A percentile compares a stretch with the other conserved stretches of the same genome.
These are phyloP conservation scores for Platichthys flesus DNA, from an alignment of 2,113 vertebrate species.

Conservation along the genomic window DNA sequence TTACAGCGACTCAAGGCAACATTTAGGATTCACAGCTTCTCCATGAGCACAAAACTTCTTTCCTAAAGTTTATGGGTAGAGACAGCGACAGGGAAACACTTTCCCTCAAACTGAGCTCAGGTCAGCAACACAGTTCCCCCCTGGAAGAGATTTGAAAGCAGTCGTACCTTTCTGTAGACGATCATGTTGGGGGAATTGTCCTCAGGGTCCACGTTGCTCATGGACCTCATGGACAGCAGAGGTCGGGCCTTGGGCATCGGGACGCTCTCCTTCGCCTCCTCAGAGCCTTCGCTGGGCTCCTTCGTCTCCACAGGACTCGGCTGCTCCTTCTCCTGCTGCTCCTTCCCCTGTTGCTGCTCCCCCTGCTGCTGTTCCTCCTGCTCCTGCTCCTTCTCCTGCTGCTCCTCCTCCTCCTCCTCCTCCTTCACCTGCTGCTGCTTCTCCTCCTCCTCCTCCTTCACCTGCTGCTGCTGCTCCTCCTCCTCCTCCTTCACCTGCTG, in stretches of 20 bases:
- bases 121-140: not conserved
- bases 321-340: conserved; percentile 33
- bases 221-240: conserved; percentile 71
- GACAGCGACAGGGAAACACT: not conserved
- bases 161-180: conserved; percentile 95
- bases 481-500: not conserved
- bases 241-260: conserved; percentile 37
- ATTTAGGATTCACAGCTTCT: no score
- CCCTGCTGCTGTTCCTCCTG: conserved; percentile 28
- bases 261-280: conserved; percentile 46
- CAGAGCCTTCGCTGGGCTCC: conserved; percentile 23
- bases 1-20: no score
- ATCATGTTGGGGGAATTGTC: conserved; percentile 97
- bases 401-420: conserved; percentile 29
- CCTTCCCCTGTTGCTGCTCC: not conserved
- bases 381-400: not conserved
- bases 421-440: conserved; percentile 15
- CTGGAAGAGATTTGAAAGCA: not conserved
- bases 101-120: no score
- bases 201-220: conserved; percentile 86
- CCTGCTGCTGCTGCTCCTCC: conserved; percentile 17
- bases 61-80: not conserved
- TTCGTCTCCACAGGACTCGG: conserved; percentile 30
- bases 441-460: conserved; percentile 30
- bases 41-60: no score